phyloP scores from a whole-genome alignment of 2,113 vertebrate genomes.

The Heterocephalus glaber region DNA sequence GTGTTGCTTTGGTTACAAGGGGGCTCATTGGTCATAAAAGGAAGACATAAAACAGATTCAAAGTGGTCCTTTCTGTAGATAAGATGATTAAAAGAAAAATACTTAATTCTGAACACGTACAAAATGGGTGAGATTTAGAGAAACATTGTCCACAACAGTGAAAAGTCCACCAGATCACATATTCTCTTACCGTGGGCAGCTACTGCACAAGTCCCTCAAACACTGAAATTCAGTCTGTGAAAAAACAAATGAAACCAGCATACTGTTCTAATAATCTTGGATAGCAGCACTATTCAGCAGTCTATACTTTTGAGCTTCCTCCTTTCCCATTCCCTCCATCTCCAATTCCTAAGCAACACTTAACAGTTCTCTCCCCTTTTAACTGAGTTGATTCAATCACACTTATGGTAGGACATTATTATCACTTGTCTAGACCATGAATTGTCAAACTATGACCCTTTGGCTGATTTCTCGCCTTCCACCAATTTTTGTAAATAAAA shows the following conservation, averaged over 20 bases:
- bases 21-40: neutral
- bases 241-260: neutral
- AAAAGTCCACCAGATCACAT: neutral
- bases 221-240: neutral
- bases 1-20: neutral
- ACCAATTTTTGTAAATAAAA: neutral
- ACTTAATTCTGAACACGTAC: neutral
- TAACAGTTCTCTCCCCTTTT: neutral
- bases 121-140: neutral
- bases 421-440: neutral
- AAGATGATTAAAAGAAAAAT: neutral
- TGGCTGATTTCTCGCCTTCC: neutral
- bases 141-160: neutral
- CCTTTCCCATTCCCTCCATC: neutral
- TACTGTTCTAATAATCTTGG: neutral
- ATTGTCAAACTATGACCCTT: neutral
- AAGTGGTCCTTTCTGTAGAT: neutral
- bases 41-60: neutral
- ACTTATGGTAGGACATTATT: neutral
- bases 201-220: neutral
- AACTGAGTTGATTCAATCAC: neutral
- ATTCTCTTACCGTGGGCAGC: neutral
- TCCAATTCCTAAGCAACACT: neutral
- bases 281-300: neutral
- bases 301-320: neutral